These are phyloP conservation scores for Tor tambroides DNA, from an alignment of 2,113 vertebrate genomes.

Conservation along the genomic window DNA sequence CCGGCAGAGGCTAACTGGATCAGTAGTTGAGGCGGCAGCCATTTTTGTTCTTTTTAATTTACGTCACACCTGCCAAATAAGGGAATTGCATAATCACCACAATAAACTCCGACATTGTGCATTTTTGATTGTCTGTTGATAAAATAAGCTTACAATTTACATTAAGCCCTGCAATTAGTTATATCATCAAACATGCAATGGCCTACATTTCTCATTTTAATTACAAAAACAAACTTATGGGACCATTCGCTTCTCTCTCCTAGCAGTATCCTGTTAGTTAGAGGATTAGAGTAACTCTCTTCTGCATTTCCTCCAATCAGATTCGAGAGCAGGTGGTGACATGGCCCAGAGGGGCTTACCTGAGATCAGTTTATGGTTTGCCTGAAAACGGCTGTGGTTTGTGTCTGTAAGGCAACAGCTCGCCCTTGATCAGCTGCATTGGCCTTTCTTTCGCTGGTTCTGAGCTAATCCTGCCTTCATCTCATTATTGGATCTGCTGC, in stretches of 20 bases:
- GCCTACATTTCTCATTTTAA: background rate
- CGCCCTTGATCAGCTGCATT: slow-evolving; percentile 35
- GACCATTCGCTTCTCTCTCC: background rate
- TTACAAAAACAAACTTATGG: background rate
- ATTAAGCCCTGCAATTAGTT: background rate
- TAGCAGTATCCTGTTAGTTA: slow-evolving; percentile 38
- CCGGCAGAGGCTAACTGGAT: background rate
- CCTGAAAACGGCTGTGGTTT: background rate
- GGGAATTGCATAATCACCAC: background rate
- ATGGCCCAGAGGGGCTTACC: slow-evolving; percentile 12
- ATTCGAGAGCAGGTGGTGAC: background rate
- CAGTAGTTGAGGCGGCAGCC: background rate
- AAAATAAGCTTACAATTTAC: background rate
- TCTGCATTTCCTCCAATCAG: slow-evolving; percentile 48
- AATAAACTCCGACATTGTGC: background rate
- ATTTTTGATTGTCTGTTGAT: background rate
- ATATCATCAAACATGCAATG: background rate
- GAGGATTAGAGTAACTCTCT: slow-evolving; percentile 45
- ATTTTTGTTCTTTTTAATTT: background rate
- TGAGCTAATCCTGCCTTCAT: slow-evolving; percentile 56
- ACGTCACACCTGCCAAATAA: background rate
- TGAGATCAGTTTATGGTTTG: background rate
- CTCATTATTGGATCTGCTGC: slow-evolving; percentile 62
- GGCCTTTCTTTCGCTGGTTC: slow-evolving; percentile 15
- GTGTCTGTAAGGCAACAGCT: background rate